Evolutionary conservation across 2,113 vertebrate genomes (phyloP), one percentile per base, ranked within the genome.

Genomic region (Aspidoscelis tigris): DNA sequence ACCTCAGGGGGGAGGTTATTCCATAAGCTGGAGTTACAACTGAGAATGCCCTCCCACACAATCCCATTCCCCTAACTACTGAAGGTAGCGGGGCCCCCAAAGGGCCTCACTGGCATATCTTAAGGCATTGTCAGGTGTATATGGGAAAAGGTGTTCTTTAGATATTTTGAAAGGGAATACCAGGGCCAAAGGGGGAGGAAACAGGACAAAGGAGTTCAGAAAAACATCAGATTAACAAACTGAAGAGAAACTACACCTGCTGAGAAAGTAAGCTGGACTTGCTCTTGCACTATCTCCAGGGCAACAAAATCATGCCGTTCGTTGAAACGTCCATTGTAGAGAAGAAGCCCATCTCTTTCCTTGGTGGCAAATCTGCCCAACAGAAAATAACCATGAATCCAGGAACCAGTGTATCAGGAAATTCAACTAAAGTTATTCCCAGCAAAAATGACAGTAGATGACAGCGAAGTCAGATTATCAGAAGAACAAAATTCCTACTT

Each of bases 281-380:
- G 98, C 88, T 97, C 96, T 0, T 95, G 95, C 83, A 99, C 96
- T 77, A 99, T 97, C 92, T 99, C 98, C 82, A 99, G 93, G 4
- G 98, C 97, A 76, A 99, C 96, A 1, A 99, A 99, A 94, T 99
- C 98, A 4, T 99, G 98, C 66, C 97, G 98, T 91, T 99, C 97
- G 0, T 99, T 99, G 93, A 99, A 99, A 88, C 98, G 97, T 6
- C 98, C 98, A 0, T 99, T 99, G 91, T 99, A 99, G 47, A 99
- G 91, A 44, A 99, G 95, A 50, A 99, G 95, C 47, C 97, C 98
- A 0, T 98, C 93, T 0, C 92, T 93, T 89, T 98, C 98, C 93
- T 94, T 96, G 6, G 98, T 99, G 84, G 98, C 98, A 90, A 99
- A 99, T 87, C 98, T 99, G 92, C 43, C 41, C 3, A 24, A 85